Base-by-base conservation (phyloP, 2,797 vertebrate genomes). In the Tenualosa thibaudeaui region DNA sequence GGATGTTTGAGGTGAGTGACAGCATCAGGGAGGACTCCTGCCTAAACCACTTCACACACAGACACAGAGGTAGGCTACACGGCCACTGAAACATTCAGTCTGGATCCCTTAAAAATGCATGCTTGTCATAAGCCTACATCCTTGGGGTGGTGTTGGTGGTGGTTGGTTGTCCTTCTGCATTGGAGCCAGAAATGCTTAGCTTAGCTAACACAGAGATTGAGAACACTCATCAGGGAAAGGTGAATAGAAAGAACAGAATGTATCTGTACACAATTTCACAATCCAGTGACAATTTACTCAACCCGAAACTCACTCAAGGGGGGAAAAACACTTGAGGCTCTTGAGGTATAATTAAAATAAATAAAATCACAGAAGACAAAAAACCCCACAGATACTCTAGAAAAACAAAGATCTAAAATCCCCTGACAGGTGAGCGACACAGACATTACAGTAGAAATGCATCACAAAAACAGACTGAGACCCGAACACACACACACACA, bases 1-100 rank as follows among this genome's bases (percentile, higher is more conserved):
- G 93, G 93, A 94, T 94, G 93, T 94, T 93, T 92, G 90, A 93
- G 89, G 91, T 92, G 91, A 94, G 89, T 91, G 92, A 83, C 84
- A 37, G 83, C 82, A 82, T 62, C 68, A 84, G 87, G 75, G 22
- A 40, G 82, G 75, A 75, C 89, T 92, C 91, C 93, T 91, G 94
- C 93, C 94, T 93, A 91, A 91, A 83, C 89, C 86, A 89, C 93
- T 94, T 94, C 94, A 93, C 71, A 56, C 49, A 85, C 78, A 82
- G 31, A 60, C 31, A 86, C 85, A 86, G 82, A 82, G 31, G 31
- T 31, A 31, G 1, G 31, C 31, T 31, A 31, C 31, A 31, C 31
- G 1, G 31, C 31, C 31, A 31, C 0, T 31, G 31, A 31, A 31
- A 31, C 31, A 31, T 31, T 31, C 31, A 31, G 0, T 31, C 31